Conservation (phyloP, 37 sponge, comb jelly and placozoan genomes). For the Theonella swinhoei region DNA sequence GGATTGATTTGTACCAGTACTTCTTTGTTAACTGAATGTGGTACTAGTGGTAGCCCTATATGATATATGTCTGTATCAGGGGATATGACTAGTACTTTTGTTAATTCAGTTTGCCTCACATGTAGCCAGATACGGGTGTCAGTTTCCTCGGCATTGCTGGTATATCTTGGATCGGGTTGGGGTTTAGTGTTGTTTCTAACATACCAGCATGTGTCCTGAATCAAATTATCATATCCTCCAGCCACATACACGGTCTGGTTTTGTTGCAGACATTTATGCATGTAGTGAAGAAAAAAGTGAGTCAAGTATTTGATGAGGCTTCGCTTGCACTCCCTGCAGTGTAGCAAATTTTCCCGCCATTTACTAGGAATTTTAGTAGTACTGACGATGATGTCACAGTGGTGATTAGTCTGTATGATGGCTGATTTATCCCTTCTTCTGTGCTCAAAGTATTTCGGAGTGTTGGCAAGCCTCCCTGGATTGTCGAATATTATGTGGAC, state of each 20-base stretch:
- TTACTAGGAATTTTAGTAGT: background rate
- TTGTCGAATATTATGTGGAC: slow-evolving; percentile 24
- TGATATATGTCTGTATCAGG: slow-evolving; percentile 21
- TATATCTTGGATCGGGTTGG: slow-evolving; percentile 9
- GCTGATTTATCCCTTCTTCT: slow-evolving; percentile 1
- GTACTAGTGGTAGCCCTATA: slow-evolving; percentile 5
- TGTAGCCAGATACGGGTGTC: slow-evolving; percentile 21
- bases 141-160: slow-evolving; percentile 22
- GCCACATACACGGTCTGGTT: slow-evolving; percentile 2
- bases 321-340: background rate
- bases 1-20: slow-evolving; percentile 7
- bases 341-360: background rate
- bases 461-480: background rate
- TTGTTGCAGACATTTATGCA: background rate
- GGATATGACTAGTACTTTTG: background rate
- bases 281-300: background rate
- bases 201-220: slow-evolving; percentile 8
- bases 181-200: background rate
- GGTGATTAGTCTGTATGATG: background rate
- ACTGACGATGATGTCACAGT: background rate
- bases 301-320: background rate
- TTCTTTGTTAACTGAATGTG: background rate
- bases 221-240: slow-evolving; percentile 1
- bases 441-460: slow-evolving; percentile 23
- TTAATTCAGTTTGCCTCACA: background rate